A percentile compares a stretch with the other conserved stretches of the same genome.
phyloP scores from a whole-genome alignment of 2,113 vertebrate genomes.

The Heliornis fulica region DNA sequence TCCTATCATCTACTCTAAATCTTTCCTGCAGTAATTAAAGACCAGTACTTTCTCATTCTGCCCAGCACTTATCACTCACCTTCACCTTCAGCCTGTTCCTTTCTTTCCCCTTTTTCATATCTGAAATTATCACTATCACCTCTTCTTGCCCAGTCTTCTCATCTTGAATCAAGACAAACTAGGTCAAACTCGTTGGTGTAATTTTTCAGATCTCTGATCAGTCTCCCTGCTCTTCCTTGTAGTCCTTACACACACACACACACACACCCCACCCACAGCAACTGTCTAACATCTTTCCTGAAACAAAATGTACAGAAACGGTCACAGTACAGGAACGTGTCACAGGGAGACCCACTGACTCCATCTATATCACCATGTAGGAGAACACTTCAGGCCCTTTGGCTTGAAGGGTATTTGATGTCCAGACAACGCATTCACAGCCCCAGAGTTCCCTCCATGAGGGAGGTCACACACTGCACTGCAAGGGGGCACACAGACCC shows the following conservation, averaged over 20 bases:
- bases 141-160: background rate
- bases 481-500: background rate
- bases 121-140: background rate
- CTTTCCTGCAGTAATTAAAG: background rate
- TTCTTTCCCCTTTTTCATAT: background rate
- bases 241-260: no score
- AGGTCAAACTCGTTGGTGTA: background rate
- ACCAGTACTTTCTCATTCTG: background rate
- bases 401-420: background rate
- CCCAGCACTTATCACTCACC: background rate
- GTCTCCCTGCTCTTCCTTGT: background rate
- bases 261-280: no score
- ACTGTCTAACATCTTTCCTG: background rate
- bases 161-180: background rate
- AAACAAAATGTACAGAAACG: background rate
- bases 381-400: background rate
- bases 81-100: background rate
- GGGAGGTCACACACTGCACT: background rate
- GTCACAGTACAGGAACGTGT: background rate
- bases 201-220: background rate
- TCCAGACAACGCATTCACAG: background rate
- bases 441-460: rapidly evolving
- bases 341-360: background rate
- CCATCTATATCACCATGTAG: background rate
- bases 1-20: background rate